Evolutionary conservation across 2,797 vertebrate genomes (phyloP), one percentile per base, ranked within the genome.

Genomic region (Liparis tanakae): DNA sequence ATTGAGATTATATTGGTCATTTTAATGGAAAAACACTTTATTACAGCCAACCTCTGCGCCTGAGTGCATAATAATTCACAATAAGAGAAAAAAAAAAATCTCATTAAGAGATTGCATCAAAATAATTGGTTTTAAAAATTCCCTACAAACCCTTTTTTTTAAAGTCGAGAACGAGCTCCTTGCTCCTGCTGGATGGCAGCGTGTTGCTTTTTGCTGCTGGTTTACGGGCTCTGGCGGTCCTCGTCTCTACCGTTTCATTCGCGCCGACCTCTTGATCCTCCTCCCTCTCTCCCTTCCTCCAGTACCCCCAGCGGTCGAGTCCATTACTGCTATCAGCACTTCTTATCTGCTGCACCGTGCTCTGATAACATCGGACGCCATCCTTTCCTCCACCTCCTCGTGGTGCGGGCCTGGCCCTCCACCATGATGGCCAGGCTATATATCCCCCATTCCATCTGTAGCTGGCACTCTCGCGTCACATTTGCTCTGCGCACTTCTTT

Each of bases 401-500:
- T 89, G 86, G 76, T 80, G 85, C 85, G 83, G 82, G 76, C 75
- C 57, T 50, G 59, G 74, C 81, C 71, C 13, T 85, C 82, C 79
- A 83, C 73, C 72, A 70, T 78, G 82, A 70, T 50, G 71, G 79
- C 85, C 86, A 69, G 67, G 59, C 81, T 66, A 89, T 83, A 86
- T 92, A 92, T 92, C 85, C 91, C 92, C 76, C 62, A 6, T 90
- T 93, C 90, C 81, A 91, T 90, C 91, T 94, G 91, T 92, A 93
- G 91, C 89, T 94, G 94, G 92, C 91, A 94, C 77, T 93, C 90
- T 91, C 92, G 91, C 91, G 89, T 93, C 91, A 91, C 79, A 79
- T 90, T 92, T 87, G 83, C 87, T 79, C 80, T 76, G 83, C 82
- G 74, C 63, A 62, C 77, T 89, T 72, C 57, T 81, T 57, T 76